Base-by-base conservation (phyloP, 2,113 vertebrate genomes). In the Alosa alosa region DNA sequence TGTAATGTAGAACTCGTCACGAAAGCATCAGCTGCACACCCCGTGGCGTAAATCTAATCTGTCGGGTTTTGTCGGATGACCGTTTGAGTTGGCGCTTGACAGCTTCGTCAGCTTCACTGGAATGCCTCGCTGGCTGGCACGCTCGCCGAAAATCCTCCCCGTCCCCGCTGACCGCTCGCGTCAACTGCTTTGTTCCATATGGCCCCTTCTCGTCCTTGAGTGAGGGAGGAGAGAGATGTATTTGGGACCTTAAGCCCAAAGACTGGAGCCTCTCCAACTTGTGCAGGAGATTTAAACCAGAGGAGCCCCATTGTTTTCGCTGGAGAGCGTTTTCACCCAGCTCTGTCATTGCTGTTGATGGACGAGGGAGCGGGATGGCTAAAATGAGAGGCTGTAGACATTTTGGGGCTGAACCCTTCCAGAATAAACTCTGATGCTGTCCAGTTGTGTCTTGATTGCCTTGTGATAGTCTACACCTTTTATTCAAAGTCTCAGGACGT, bases 181-280 rank as follows among this genome's bases (percentile, higher is more conserved):
- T 72, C 25, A 36, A 4, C 22, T 25, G n/a, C 25, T 36, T 49
- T 41, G 10, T 55, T 45, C 45, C 57, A 18, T 44, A 31, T 20
- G 36, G 83, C 57, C 45, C 18, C 57, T 45, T 47, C 11, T 18
- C 15, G 11, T 64, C 60, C 39, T 18, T 10, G 49, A 31, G 20
- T 25, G 25, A 20, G 17, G 45, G 49, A 13, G 39, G 82, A 1
- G 49, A 50, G 55, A 31, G 45, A 39, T 45, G 31, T 72, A 31
- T 72, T 72, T 10, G 10, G 64, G 64, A 25, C 64, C 3, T 72
- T 57, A 25, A 87, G 52, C 44, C 81, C 39, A 84, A 84, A 22
- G 11, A 47, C 86, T 84, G 86, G 86, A 49, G 15, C 57, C 25
- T 84, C 9, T 82, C 88, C 84, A 87, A 41, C 45, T n/a, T 85